A percentile compares a stretch with the other conserved stretches of the same genome.
phyloP scores from a whole-genome alignment of 2,797 vertebrate species.

The Gambelia wislizenii region DNA sequence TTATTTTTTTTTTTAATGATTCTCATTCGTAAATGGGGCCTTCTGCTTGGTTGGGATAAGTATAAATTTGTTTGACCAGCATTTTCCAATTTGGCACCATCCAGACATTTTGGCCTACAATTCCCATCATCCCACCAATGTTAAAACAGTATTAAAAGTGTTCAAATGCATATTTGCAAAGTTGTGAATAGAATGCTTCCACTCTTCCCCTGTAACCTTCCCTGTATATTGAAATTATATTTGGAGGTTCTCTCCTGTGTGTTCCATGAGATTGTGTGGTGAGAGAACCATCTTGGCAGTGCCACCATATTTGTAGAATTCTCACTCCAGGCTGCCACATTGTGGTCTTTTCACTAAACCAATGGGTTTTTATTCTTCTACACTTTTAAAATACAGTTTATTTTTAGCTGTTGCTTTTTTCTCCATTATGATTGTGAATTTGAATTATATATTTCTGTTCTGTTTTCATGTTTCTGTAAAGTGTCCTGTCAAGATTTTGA shows the following conservation, averaged over 20 bases:
- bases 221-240: not conserved
- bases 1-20: not conserved
- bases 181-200: not conserved
- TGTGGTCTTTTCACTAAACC: not conserved
- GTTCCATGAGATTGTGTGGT: not conserved
- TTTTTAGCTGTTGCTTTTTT: not conserved
- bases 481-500: no score
- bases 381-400: not conserved
- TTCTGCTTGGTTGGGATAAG: not conserved
- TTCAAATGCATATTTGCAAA: not conserved
- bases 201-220: not conserved
- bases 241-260: not conserved
- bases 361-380: not conserved
- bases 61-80: not conserved
- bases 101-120: not conserved
- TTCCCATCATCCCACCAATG: not conserved
- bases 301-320: no score
- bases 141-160: not conserved
- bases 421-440: not conserved
- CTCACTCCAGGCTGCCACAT: not conserved
- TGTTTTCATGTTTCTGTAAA: not conserved
- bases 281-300: not conserved
- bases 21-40: not conserved
- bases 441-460: not conserved
- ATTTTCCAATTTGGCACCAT: not conserved